Conservation (phyloP, 2,113 vertebrate species). For the Eonycteris spelaea region DNA sequence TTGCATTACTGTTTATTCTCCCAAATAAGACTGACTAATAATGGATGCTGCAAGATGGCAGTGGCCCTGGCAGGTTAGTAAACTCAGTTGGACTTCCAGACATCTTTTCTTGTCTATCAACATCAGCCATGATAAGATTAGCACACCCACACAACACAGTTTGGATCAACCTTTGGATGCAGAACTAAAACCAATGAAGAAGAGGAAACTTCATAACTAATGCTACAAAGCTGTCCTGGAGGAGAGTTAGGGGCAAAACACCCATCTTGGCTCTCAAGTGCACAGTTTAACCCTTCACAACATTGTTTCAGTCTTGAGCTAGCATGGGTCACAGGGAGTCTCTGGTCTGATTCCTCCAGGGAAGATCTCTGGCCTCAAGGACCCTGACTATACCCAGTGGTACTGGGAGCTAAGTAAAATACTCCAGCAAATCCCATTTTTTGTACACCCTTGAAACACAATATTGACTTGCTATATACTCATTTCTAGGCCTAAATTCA, state of each 20-base stretch:
- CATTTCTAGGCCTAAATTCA: neutral
- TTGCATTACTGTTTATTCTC: neutral
- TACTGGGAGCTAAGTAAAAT: neutral
- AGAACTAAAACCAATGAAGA: neutral
- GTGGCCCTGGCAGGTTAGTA: neutral
- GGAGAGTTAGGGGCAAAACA: neutral
- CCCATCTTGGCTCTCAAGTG: neutral
- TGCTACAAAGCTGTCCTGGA: neutral
- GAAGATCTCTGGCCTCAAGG: neutral
- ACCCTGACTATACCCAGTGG: neutral
- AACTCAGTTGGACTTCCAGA: neutral
- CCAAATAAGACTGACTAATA: neutral
- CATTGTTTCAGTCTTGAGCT: neutral
- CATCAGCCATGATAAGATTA: neutral
- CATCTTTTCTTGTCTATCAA: neutral
- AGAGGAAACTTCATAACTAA: neutral
- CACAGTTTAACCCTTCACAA: too few species aligned
- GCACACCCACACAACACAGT: neutral
- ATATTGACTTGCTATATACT: neutral
- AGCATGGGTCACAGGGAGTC: neutral
- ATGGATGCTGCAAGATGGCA: neutral
- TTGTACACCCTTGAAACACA: neutral
- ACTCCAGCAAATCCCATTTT: neutral
- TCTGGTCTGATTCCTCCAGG: neutral
- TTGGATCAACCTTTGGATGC: neutral